Percentiles rank a stretch among this genome's conserved stretches.
These are phyloP conservation scores for Drosophila willistoni DNA, from an alignment of 1,140 invertebrate species.

Conservation along the genomic window DNA sequence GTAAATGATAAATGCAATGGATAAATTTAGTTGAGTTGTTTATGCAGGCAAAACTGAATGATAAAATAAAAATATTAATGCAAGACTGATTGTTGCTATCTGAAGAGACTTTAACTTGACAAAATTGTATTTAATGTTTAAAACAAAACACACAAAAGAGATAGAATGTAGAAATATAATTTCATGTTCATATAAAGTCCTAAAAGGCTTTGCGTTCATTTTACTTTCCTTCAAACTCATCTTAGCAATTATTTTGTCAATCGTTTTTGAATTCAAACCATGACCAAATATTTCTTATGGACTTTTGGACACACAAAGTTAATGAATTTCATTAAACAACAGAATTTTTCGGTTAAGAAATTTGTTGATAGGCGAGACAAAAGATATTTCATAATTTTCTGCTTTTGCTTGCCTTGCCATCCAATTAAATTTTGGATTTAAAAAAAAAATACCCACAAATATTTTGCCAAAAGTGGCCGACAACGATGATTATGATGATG, in stretches of 20 bases:
- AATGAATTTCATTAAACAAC: neutral
- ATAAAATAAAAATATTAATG: too few species aligned
- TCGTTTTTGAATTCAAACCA: neutral
- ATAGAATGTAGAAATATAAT: too few species aligned
- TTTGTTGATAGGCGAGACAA: slow-evolving; percentile 26
- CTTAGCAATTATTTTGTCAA: neutral
- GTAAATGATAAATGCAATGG: too few species aligned
- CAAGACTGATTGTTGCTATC: too few species aligned
- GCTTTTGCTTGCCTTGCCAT: slow-evolving; percentile 30
- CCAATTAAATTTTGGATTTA: slow-evolving; percentile 70
- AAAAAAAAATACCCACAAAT: slow-evolving; percentile 37
- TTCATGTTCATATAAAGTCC: too few species aligned
- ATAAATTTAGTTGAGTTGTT: too few species aligned
- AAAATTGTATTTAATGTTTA: too few species aligned
- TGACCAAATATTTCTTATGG: neutral
- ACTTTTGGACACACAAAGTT: neutral
- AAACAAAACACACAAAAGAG: too few species aligned
- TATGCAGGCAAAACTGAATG: too few species aligned
- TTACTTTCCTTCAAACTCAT: too few species aligned
- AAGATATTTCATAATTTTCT: slow-evolving; percentile 72
- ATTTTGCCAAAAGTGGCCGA: slow-evolving; percentile 45
- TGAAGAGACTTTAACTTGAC: too few species aligned
- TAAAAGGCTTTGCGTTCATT: too few species aligned
- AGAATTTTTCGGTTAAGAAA: neutral
- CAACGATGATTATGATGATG: slow-evolving; percentile 28